A percentile compares a stretch with the other conserved stretches of the same genome.
These are phyloP conservation scores for Chinchilla lanigera DNA, from an alignment of 2,113 vertebrate genomes.

Conservation along the genomic window DNA sequence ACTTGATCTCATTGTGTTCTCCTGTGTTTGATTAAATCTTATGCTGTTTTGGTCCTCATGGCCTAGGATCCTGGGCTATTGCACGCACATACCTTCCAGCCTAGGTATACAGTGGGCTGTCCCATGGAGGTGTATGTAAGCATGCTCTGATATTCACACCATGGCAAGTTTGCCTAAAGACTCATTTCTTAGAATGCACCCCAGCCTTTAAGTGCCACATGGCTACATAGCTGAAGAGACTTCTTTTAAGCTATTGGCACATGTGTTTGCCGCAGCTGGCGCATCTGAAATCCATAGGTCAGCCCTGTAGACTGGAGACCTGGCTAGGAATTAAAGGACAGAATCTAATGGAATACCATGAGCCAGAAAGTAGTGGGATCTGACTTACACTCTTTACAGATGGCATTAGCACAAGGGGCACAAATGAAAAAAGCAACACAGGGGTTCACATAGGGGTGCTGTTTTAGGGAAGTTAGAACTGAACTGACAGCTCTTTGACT, in stretches of 20 bases:
- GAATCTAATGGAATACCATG: background rate
- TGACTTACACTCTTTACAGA: too few relatives aligned
- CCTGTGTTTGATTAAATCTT: background rate
- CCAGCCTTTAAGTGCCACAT: background rate
- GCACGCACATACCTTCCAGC: background rate
- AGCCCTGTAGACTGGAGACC: background rate
- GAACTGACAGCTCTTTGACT: background rate
- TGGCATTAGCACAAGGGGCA: fast-evolving
- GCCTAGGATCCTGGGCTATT: background rate
- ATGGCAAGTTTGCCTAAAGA: background rate
- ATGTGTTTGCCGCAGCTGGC: background rate
- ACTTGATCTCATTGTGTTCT: background rate
- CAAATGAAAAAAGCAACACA: background rate
- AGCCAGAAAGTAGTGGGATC: background rate
- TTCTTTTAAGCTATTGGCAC: background rate
- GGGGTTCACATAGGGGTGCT: background rate
- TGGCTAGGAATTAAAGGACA: fast-evolving
- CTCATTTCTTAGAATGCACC: background rate
- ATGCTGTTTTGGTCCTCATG: background rate
- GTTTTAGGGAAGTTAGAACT: background rate
- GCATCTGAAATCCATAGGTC: background rate
- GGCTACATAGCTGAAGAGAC: background rate
- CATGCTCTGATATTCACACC: background rate
- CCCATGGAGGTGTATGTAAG: background rate
- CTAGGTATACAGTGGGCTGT: too few relatives aligned